phyloP scores from a whole-genome alignment of 2,797 vertebrate genomes.

The Hypotaenidia philippensis region DNA sequence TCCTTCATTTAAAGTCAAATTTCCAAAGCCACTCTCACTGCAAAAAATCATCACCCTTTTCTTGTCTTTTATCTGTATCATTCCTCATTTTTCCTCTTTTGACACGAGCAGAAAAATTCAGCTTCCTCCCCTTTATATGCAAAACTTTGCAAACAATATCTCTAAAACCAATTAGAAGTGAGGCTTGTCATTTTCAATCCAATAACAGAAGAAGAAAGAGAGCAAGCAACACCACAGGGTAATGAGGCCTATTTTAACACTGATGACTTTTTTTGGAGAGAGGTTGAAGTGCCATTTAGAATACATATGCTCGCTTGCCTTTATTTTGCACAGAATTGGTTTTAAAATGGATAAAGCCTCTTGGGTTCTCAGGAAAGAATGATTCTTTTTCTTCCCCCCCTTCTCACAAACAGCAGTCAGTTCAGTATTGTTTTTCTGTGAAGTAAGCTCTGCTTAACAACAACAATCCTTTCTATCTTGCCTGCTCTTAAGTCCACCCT shows the following conservation, averaged over 20 bases:
- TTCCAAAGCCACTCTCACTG: not conserved
- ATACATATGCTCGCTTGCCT: not conserved
- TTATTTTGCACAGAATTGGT: slow-evolving; percentile 14
- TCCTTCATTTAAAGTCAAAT: not conserved
- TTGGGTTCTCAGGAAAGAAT: not conserved
- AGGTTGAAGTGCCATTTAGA: slow-evolving; percentile 34
- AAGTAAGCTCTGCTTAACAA: slow-evolving; percentile 26
- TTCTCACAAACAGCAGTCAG: not conserved
- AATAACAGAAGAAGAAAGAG: not conserved
- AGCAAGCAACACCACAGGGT: not conserved
- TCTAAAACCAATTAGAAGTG: not conserved
- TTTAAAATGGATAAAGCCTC: slow-evolving; percentile 25
- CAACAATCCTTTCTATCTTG: slow-evolving; percentile 4
- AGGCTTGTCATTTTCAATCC: not conserved
- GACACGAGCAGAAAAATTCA: not conserved
- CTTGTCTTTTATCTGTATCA: not conserved
- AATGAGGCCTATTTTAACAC: not conserved
- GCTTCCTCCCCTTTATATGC: not conserved
- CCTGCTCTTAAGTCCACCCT: not conserved
- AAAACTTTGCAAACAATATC: not conserved
- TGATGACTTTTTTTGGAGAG: not conserved
- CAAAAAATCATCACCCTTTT: not conserved
- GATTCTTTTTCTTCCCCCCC: not conserved
- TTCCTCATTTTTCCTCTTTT: not conserved
- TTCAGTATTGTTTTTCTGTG: slow-evolving; percentile 8